A percentile compares a stretch with the other conserved stretches of the same genome.
phyloP scores from a whole-genome alignment of 2,113 vertebrate species.

The Nicator chloris region DNA sequence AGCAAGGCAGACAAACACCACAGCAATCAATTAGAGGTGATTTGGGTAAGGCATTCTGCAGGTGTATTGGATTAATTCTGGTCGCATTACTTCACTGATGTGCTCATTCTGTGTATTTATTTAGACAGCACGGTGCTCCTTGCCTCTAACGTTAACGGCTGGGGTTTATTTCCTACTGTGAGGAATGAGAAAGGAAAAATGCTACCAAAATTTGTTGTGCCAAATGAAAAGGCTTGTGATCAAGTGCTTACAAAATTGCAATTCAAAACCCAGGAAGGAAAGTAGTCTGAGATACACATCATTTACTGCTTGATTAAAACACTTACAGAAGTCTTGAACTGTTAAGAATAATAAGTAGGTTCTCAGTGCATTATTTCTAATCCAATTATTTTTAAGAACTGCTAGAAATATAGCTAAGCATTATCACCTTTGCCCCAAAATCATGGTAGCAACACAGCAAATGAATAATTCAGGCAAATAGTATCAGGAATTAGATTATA shows the following conservation, averaged over 20 bases:
- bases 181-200: constrained; percentile 23
- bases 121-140: neutral
- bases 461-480: constrained; percentile 36
- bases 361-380: constrained; percentile 43
- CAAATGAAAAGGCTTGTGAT: constrained; percentile 4
- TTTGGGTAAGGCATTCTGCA: constrained; percentile 18
- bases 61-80: constrained; percentile 50
- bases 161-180: neutral
- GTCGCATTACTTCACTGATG: neutral
- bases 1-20: neutral
- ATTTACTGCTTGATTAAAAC: constrained; percentile 57
- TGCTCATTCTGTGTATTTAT: constrained; percentile 44
- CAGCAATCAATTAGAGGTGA: constrained; percentile 43
- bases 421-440: constrained; percentile 37
- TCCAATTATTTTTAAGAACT: constrained; percentile 57
- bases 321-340: constrained; percentile 27
- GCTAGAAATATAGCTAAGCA: constrained; percentile 5
- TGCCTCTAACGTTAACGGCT: neutral
- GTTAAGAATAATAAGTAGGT: constrained; percentile 47
- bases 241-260: neutral
- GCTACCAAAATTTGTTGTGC: neutral
- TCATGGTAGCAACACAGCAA: constrained; percentile 1
- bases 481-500: constrained; percentile 15
- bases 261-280: constrained; percentile 21
- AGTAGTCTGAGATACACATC: constrained; percentile 8